phyloP scores from a whole-genome alignment of 2,113 vertebrate genomes.

The sheep (Ovis aries) region ARS-UI_Ramb_v3.0 NC_056077.1:5141501-5142000 shows the following conservation, averaged over 20 bases:
- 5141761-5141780: not conserved
- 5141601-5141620: slow-evolving; percentile 42
- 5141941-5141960: not conserved
- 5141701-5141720: slow-evolving; percentile 43
- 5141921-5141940: not conserved
- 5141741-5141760: not conserved
- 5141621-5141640: not conserved
- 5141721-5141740: not conserved
- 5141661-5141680: slow-evolving; percentile 48
- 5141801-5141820: slow-evolving; percentile 16
- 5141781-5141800: not conserved
- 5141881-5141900: not conserved
- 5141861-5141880: not conserved
- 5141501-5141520: slow-evolving; percentile 55
- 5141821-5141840: slow-evolving; percentile 52
- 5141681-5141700: slow-evolving; percentile 39
- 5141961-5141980: not conserved
- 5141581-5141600: slow-evolving; percentile 28
- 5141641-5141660: slow-evolving; percentile 31
- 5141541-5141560: slow-evolving; percentile 3
- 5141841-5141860: not conserved
- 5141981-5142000: not conserved
- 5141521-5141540: slow-evolving; percentile 16
- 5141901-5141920: not conserved
- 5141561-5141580: slow-evolving; percentile 62